Percentiles rank a stretch among this genome's conserved stretches.
phyloP scores from a whole-genome alignment of 1,140 invertebrate genomes.

The Pygmarrhopalites habei region DNA sequence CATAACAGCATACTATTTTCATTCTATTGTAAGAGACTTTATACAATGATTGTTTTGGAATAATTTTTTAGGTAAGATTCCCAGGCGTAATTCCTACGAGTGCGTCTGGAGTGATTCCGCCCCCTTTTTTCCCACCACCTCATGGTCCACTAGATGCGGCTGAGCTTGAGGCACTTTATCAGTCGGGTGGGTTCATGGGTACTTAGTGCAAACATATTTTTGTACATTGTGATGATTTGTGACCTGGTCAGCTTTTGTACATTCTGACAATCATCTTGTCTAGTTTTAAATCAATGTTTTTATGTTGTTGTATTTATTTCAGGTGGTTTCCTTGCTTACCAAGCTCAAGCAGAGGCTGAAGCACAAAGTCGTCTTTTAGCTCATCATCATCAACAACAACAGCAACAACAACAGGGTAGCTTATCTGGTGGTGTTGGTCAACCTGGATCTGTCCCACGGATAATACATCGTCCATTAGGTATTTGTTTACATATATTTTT shows the following conservation, averaged over 20 bases:
- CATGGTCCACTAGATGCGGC: constrained; percentile 40
- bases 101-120: constrained; percentile 61
- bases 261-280: too few relatives aligned
- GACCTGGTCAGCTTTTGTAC: too few relatives aligned
- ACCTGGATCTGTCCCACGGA: constrained; percentile 19
- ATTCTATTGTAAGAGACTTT: too few relatives aligned
- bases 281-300: too few relatives aligned
- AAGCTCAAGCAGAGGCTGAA: constrained; percentile 21
- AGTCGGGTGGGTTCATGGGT: constrained; percentile 33
- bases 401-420: constrained; percentile 9
- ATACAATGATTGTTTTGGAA: too few relatives aligned
- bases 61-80: too few relatives aligned
- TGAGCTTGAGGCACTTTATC: constrained; percentile 35
- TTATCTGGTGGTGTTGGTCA: background rate
- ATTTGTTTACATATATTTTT: too few relatives aligned
- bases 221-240: too few relatives aligned
- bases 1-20: too few relatives aligned
- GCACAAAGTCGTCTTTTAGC: constrained; percentile 9
- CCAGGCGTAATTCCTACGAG: constrained; percentile 55
- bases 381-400: constrained; percentile 10
- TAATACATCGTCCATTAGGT: constrained; percentile 53
- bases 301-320: too few relatives aligned
- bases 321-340: constrained; percentile 35
- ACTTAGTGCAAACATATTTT: too few relatives aligned
- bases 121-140: constrained; percentile 67